Conservation (phyloP, 1,140 invertebrate species). For the Procambarus virginalis region DNA sequence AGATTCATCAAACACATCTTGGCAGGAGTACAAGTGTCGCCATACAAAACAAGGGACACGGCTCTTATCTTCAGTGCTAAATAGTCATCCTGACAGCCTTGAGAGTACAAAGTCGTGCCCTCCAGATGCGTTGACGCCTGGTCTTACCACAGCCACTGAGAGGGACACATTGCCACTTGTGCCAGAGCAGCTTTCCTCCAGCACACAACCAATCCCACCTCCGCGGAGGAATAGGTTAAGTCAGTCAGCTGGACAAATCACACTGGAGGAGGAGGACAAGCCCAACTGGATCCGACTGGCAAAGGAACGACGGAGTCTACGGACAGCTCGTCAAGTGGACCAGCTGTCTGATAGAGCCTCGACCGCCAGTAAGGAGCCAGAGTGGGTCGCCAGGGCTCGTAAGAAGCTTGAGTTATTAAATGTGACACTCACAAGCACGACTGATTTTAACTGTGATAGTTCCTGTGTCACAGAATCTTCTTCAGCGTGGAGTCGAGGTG, state of each 20-base stretch:
- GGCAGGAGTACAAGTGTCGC: conserved; percentile 5
- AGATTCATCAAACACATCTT: neutral
- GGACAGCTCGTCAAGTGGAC: conserved; percentile 47
- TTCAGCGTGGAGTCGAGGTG: conserved; percentile 70
- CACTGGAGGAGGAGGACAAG: conserved; percentile 57
- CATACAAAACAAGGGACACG: neutral
- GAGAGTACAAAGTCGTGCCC: neutral
- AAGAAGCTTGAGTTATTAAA: conserved; percentile 64
- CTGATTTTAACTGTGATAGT: conserved; percentile 60
- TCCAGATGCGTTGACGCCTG: neutral
- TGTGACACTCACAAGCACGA: conserved; percentile 64
- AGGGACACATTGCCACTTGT: conserved; percentile 5
- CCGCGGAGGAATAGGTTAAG: conserved; percentile 54
- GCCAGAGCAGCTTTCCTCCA: conserved; percentile 1
- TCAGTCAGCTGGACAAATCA: conserved; percentile 60
- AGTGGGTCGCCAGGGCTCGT: conserved; percentile 62
- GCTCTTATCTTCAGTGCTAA: neutral
- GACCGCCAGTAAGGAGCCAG: conserved; percentile 56
- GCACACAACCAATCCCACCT: conserved; percentile 43
- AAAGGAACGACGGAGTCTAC: conserved; percentile 67
- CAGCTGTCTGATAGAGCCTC: conserved; percentile 66
- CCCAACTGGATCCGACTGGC: conserved; percentile 65
- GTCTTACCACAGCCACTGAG: neutral
- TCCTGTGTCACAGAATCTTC: conserved; percentile 69
- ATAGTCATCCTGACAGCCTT: neutral